A percentile compares a stretch with the other conserved stretches of the same genome.
phyloP scores from a whole-genome alignment of 1,140 invertebrate genomes.

The Mya arenaria region DNA sequence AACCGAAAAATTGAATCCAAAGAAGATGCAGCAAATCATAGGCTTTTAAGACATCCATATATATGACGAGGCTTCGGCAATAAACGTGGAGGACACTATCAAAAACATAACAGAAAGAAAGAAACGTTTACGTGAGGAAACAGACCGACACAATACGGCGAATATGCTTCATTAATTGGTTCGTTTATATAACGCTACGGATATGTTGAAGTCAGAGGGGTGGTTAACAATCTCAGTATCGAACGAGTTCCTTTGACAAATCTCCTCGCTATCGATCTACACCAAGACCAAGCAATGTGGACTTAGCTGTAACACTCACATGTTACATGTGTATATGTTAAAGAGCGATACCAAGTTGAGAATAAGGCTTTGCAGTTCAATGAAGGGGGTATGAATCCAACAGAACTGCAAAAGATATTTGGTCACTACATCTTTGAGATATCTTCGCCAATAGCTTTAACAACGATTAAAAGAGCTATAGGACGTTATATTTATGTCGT shows the following conservation, averaged over 20 bases:
- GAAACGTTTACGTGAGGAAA: slow-evolving; percentile 31
- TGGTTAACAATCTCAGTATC: background rate
- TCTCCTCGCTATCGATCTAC: slow-evolving; percentile 41
- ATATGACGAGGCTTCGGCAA: slow-evolving; percentile 39
- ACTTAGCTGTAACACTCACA: background rate
- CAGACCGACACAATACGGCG: slow-evolving; percentile 33
- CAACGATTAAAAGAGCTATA: background rate
- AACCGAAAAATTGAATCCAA: too few species aligned
- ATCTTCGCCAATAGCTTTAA: slow-evolving; percentile 27
- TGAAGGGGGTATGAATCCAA: slow-evolving; percentile 40
- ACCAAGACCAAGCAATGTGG: slow-evolving; percentile 18
- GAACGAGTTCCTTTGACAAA: slow-evolving; percentile 23
- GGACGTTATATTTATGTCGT: too few species aligned
- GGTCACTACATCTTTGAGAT: slow-evolving; percentile 37
- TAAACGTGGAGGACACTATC: slow-evolving; percentile 47
- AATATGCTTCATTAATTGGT: slow-evolving; percentile 5
- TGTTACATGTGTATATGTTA: background rate
- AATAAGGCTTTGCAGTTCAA: slow-evolving; percentile 34
- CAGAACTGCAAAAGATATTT: slow-evolving; percentile 12
- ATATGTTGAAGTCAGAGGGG: slow-evolving; percentile 30
- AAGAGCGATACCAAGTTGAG: slow-evolving; percentile 26
- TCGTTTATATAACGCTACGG: slow-evolving; percentile 8
- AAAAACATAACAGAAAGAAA: slow-evolving; percentile 38
- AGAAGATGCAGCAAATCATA: slow-evolving; percentile 1
- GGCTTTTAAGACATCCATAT: slow-evolving; percentile 9